Percentiles rank a stretch among this genome's conserved stretches.
phyloP scores from a whole-genome alignment of 2,797 vertebrate genomes.

The Neopelma chrysocephalum region DNA sequence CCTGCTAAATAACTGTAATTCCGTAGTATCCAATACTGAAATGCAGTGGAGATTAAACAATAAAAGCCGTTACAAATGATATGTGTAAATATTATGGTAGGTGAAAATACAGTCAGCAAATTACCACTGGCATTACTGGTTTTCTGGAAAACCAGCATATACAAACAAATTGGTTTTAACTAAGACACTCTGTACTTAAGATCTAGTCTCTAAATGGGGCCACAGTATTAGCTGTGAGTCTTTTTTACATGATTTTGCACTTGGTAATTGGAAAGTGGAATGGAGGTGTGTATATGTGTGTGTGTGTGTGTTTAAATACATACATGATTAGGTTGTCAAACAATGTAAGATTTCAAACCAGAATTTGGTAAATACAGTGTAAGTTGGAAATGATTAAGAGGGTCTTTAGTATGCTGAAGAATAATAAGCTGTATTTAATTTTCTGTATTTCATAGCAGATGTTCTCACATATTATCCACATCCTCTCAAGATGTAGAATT shows the following conservation, averaged over 20 bases:
- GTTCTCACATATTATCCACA: slow-evolving; percentile 65
- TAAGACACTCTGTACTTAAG: slow-evolving; percentile 4
- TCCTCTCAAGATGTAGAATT: slow-evolving; percentile 64
- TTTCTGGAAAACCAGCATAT: slow-evolving; percentile 33
- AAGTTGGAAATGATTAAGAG: slow-evolving; percentile 55
- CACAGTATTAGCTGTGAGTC: neutral
- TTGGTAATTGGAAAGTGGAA: neutral
- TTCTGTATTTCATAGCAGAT: slow-evolving; percentile 65
- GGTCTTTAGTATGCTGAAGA: slow-evolving; percentile 5
- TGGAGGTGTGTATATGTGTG: neutral
- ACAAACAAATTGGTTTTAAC: neutral
- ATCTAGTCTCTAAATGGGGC: neutral
- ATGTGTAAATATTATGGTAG: slow-evolving; percentile 72
- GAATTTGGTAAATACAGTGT: slow-evolving; percentile 37
- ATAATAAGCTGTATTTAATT: slow-evolving; percentile 51
- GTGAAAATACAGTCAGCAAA: slow-evolving; percentile 67
- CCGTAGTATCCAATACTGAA: slow-evolving; percentile 71
- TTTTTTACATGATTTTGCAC: neutral
- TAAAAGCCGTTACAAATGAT: slow-evolving; percentile 67
- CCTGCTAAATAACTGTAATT: slow-evolving; percentile 73
- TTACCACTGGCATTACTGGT: slow-evolving; percentile 56
- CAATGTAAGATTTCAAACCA: slow-evolving; percentile 26
- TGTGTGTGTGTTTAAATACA: neutral
- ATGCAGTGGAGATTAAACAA: slow-evolving; percentile 73
- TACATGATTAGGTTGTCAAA: slow-evolving; percentile 24